Conservation (phyloP, 1,140 invertebrate species). For the Zaprionus camerounensis region DNA sequence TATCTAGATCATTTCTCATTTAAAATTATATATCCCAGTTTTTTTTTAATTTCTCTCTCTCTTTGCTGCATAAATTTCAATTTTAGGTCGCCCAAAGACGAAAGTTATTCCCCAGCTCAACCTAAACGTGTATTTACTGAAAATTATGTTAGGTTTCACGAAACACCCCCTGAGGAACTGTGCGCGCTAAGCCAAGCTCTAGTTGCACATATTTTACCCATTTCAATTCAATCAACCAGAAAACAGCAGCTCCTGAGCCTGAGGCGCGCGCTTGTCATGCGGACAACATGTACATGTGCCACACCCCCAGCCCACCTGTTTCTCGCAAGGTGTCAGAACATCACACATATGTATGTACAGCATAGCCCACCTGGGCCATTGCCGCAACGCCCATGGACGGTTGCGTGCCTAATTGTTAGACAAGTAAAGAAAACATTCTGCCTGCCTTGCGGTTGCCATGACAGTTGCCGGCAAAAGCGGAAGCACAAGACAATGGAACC, state of each 20-base stretch:
- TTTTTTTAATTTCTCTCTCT: background rate
- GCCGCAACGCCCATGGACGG: conserved; percentile 25
- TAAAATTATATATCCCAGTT: background rate
- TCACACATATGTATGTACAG: conserved; percentile 25
- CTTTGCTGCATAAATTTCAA: conserved; percentile 1
- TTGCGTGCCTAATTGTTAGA: conserved; percentile 73
- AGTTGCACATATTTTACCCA: conserved; percentile 32
- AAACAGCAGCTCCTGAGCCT: conserved; percentile 52
- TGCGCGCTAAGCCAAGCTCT: conserved; percentile 13
- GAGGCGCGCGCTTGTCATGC: conserved; percentile 52
- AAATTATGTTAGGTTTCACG: background rate
- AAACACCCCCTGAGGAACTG: conserved; percentile 20
- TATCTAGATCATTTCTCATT: background rate
- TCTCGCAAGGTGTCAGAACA: conserved; percentile 60
- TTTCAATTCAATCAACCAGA: conserved; percentile 74
- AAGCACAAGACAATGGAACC: conserved; percentile 10
- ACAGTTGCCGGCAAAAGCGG: conserved; percentile 23
- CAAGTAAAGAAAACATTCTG: conserved; percentile 46
- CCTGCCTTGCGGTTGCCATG: conserved; percentile 41
- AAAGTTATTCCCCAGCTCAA: background rate
- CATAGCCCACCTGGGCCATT: conserved; percentile 43
- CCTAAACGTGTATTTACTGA: background rate
- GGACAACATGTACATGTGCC: conserved; percentile 47
- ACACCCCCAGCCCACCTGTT: conserved; percentile 24
- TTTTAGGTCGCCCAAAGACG: conserved; percentile 1